These are phyloP conservation scores for Sycophaga agraensis DNA, from an alignment of 1,140 invertebrate genomes.

Conservation along the genomic window DNA sequence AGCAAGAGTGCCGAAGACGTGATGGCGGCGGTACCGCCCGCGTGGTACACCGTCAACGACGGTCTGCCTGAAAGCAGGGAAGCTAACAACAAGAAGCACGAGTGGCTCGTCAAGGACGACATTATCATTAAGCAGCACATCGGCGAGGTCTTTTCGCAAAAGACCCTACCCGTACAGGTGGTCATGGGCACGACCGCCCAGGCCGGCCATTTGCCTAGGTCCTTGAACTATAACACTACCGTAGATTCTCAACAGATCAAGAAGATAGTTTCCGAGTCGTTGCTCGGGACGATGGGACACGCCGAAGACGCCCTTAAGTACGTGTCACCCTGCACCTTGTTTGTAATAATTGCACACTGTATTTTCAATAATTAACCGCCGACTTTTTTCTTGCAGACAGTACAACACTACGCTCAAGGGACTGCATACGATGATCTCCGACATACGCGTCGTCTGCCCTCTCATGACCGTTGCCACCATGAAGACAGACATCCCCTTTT, in stretches of 20 bases:
- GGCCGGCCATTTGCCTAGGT: conserved; percentile 62
- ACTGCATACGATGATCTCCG: conserved; percentile 72
- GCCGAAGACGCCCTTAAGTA: conserved; percentile 11
- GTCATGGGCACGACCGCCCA: conserved; percentile 76
- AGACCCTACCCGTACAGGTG: conserved; percentile 58
- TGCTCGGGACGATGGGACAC: conserved; percentile 55
- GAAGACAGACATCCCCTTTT: conserved; percentile 66
- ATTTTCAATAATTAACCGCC: too few relatives aligned
- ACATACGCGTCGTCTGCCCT: conserved; percentile 78
- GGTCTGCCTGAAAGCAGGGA: conserved; percentile 64
- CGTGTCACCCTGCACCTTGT: too few relatives aligned
- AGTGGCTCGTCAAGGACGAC: conserved; percentile 77
- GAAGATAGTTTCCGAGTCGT: conserved; percentile 64
- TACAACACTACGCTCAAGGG: conserved; percentile 70
- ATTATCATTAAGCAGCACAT: conserved; percentile 66
- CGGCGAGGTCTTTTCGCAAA: conserved; percentile 59
- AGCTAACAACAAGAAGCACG: conserved; percentile 60
- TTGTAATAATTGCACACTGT: neutral
- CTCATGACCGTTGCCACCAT: conserved; percentile 66
- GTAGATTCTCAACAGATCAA: conserved; percentile 66
- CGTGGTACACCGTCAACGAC: conserved; percentile 65
- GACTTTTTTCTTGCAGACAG: conserved; percentile 51
- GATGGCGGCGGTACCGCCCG: conserved; percentile 67
- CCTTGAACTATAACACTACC: conserved; percentile 61
- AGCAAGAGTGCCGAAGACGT: conserved; percentile 65